Evolutionary conservation across 1,140 invertebrate genomes (phyloP).

Genomic region (Conus betulinus): DNA sequence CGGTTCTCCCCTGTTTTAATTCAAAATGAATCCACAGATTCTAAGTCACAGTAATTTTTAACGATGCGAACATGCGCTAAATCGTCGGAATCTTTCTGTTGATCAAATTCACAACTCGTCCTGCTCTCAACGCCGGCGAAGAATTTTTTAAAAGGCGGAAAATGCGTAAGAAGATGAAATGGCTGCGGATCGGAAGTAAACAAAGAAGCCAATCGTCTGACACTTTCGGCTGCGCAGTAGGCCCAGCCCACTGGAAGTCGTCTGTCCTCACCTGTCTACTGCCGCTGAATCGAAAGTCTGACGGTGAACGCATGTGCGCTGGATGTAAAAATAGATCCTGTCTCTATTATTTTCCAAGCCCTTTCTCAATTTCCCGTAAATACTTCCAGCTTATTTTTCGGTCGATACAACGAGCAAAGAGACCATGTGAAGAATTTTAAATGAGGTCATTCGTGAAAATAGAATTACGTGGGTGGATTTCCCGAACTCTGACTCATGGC

Average conservation of each 20-base stretch:
- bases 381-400: not conserved
- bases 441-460: slow-evolving; percentile 11
- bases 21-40: not conserved
- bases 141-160: not conserved
- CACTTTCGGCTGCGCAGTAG: not conserved
- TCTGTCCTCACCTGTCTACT: not conserved
- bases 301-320: not conserved
- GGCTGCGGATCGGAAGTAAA: slow-evolving; percentile 24
- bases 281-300: not conserved
- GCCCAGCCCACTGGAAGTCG: not conserved
- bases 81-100: not conserved
- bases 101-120: not conserved
- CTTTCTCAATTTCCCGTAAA: not conserved
- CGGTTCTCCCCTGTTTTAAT: not conserved
- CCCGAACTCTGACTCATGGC: not conserved
- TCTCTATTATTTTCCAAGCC: not conserved
- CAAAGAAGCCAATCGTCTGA: not conserved
- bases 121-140: not conserved
- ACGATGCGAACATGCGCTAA: not conserved
- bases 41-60: not conserved
- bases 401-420: not conserved
- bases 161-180: slow-evolving; percentile 17
- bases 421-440: not conserved
- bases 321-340: slow-evolving; percentile 4
- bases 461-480: not conserved